Base-by-base conservation (phyloP, 2,797 vertebrate genomes). In the Peromyscus nudipes region DNA sequence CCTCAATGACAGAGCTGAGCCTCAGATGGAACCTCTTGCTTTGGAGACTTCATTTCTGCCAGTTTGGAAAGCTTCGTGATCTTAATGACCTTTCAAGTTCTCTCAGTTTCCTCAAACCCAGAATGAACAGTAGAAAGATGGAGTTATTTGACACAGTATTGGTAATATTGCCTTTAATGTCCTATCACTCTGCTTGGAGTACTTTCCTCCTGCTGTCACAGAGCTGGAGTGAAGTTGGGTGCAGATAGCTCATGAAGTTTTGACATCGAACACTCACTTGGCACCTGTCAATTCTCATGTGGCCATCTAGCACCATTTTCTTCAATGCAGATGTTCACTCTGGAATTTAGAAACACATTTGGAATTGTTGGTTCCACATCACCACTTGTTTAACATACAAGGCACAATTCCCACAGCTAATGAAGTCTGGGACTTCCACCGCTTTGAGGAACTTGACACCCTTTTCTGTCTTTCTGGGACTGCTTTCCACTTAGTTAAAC, bases 321-420 rank as follows among this genome's bases (percentile, higher is more conserved):
- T 84, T 49, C 64, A 71, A 4, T 21, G 34, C 27, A 91, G 73
- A 95, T 86, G 69, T 88, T 95, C 82, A 92, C 79, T 91, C 55
- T 89, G 89, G 82, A 71, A 97, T 94, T 94, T 81, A 94, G 82
- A 95, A 96, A 82, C 67, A 60, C 83, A 80, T 49, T 95, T 83
- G 96, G n/a, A 92, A 95, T 57, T 94, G 71, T 95, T 93, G 96
- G 80, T 93, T 96, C 86, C 89, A 96, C 97, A 73, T 49, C 43
- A 69, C 13, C 94, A n/a, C 93, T 96, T 96, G 79, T 75, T 89
- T 94, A 76, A 87, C 23, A 25, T 71, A 77, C 29, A 92, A 89
- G 91, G 92, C 40, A 62, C 55, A 92, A 65, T 93, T 67, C 52
- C 65, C 62, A 77, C 5, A 55, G 43, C 65, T 76, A 57, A 34